phyloP scores from a whole-genome alignment of 2,797 vertebrate genomes.

The Cyprinodon diabolis region DNA sequence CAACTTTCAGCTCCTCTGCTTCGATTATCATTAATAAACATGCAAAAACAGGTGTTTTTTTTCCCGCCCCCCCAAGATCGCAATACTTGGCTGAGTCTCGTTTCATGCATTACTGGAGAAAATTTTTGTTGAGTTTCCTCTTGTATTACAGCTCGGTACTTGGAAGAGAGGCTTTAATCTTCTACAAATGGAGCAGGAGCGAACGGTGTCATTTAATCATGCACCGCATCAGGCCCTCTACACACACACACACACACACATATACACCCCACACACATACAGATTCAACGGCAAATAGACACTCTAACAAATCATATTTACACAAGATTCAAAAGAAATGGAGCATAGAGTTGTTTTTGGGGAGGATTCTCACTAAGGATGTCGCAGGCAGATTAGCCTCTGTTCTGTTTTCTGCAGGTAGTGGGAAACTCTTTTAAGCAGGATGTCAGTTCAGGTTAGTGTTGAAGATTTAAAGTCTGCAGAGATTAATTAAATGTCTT shows the following conservation, averaged over 20 bases:
- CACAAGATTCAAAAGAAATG: conserved; percentile 31
- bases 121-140: conserved; percentile 23
- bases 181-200: conserved; percentile 29
- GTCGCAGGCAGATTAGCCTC: conserved; percentile 15
- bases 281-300: conserved; percentile 51
- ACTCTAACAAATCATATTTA: conserved; percentile 58
- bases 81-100: conserved; percentile 22
- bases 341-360: conserved; percentile 15
- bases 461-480: conserved; percentile 4
- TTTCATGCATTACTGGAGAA: conserved; percentile 43
- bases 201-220: conserved; percentile 53
- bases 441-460: conserved; percentile 18
- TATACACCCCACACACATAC: conserved; percentile 8
- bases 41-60: conserved; percentile 21
- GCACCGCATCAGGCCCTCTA: conserved; percentile 31
- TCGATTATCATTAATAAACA: conserved; percentile 41
- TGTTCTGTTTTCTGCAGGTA: conserved; percentile 11
- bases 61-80: background rate
- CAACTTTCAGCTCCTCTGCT: conserved; percentile 16
- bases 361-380: conserved; percentile 8
- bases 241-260: background rate
- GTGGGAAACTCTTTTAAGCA: conserved; percentile 13
- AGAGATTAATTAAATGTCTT: conserved; percentile 14
- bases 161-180: conserved; percentile 39
- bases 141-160: conserved; percentile 32